A percentile compares a stretch with the other conserved stretches of the same genome.
These are phyloP conservation scores for Drosophila tani DNA, from an alignment of 1,140 invertebrate species.

Conservation along the genomic window DNA sequence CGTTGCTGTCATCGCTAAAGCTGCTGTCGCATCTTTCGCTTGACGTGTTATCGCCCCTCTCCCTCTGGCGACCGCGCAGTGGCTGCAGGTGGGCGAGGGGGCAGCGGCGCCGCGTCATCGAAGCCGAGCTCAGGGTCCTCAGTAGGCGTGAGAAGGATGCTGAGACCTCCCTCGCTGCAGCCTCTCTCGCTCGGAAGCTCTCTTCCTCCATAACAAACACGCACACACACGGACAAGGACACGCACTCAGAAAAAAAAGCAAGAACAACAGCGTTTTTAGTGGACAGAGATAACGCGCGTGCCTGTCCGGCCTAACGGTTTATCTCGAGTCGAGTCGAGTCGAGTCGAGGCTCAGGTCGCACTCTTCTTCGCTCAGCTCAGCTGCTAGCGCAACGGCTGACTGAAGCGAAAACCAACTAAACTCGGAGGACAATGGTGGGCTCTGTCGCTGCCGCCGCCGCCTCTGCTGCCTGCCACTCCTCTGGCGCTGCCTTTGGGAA, in stretches of 20 bases:
- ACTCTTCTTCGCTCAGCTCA: slow-evolving; percentile 34
- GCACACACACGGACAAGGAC: background rate
- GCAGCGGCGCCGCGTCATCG: slow-evolving; percentile 32
- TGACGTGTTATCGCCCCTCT: slow-evolving; percentile 7
- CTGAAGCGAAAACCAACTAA: slow-evolving; percentile 40
- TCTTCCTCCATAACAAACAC: slow-evolving; percentile 14
- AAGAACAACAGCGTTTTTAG: background rate
- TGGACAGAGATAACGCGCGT: slow-evolving; percentile 23
- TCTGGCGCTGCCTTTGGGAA: slow-evolving; percentile 41
- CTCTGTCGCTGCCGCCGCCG: slow-evolving; percentile 8
- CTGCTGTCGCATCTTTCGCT: slow-evolving; percentile 34
- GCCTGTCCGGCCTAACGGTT: slow-evolving; percentile 28
- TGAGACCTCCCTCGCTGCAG: slow-evolving; percentile 10
- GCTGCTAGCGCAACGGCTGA: slow-evolving; percentile 52
- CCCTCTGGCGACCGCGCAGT: background rate
- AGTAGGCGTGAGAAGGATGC: slow-evolving; percentile 38
- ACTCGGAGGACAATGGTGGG: slow-evolving; percentile 40
- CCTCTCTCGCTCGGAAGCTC: slow-evolving; percentile 5
- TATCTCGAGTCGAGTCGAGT: slow-evolving; percentile 13
- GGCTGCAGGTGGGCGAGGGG: slow-evolving; percentile 28
- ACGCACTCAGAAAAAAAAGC: slow-evolving; percentile 11
- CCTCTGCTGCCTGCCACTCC: slow-evolving; percentile 9
- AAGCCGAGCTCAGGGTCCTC: slow-evolving; percentile 37
- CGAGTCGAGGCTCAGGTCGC: slow-evolving; percentile 11
- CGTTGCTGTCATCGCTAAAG: slow-evolving; percentile 33